phyloP scores from a whole-genome alignment of 35 echinoderm and acorn worm genomes.

The Apostichopus japonicus region DNA sequence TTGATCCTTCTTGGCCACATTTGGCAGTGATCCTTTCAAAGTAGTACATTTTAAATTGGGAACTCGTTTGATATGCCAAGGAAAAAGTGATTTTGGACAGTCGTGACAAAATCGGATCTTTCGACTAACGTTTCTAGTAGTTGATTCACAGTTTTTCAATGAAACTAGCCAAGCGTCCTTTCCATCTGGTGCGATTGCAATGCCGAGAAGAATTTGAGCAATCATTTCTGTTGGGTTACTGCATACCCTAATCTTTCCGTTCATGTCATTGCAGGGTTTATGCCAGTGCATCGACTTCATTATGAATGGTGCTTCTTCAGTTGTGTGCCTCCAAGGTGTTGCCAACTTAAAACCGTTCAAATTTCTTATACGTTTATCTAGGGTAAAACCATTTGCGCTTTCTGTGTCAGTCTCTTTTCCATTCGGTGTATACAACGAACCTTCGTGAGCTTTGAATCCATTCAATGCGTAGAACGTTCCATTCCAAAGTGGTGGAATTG shows the following conservation, averaged over 20 bases:
- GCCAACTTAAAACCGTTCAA: neutral
- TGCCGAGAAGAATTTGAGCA: neutral
- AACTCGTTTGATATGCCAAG: neutral
- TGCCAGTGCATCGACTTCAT: neutral
- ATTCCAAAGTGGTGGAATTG: neutral
- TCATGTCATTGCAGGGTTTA: neutral
- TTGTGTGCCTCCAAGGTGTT: neutral
- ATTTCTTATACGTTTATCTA: neutral
- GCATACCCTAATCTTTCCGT: conserved; percentile 12
- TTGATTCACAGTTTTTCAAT: neutral
- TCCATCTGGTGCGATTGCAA: neutral
- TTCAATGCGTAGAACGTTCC: neutral
- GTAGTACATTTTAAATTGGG: neutral
- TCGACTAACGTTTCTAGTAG: neutral
- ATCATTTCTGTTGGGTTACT: neutral
- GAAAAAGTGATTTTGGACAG: neutral
- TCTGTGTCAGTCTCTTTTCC: neutral
- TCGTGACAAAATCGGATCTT: neutral
- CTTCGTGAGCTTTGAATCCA: neutral
- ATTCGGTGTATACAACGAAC: neutral
- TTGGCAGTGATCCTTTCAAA: neutral
- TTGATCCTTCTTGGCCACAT: neutral
- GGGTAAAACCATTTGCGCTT: neutral
- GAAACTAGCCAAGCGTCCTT: neutral
- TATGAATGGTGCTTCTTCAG: neutral